A percentile compares a stretch with the other conserved stretches of the same genome.
Evolutionary conservation across 2,888 invertebrate species (phyloP).

Genomic region (Drosophila fulvimacula): DNA sequence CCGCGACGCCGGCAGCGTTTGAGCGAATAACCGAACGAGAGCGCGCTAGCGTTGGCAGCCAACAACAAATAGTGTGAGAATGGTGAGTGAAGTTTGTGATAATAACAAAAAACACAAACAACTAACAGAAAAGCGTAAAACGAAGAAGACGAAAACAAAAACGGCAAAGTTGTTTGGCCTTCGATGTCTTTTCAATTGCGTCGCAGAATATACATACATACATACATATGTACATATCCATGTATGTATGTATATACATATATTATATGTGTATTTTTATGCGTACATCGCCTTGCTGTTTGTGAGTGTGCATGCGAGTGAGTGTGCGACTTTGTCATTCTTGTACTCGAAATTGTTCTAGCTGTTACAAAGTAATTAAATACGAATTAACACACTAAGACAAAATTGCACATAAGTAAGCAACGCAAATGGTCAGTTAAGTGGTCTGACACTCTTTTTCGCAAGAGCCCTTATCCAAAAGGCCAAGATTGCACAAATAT

Average conservation of each 20-base stretch:
- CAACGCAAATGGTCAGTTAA: constrained; percentile 28
- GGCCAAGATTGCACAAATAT: constrained; percentile 23
- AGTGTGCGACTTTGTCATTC: constrained; percentile 23
- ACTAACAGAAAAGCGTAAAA: constrained; percentile 57
- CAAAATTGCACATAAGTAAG: constrained; percentile 6
- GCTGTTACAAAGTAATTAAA: constrained; percentile 38
- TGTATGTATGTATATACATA: constrained; percentile 1
- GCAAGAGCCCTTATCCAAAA: constrained; percentile 1
- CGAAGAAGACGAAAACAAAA: constrained; percentile 49
- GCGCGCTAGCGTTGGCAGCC: constrained; percentile 13
- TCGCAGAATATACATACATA: constrained; percentile 70
- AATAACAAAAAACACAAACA: constrained; percentile 67
- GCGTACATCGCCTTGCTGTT: constrained; percentile 11
- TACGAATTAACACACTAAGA: constrained; percentile 18
- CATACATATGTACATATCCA: neutral
- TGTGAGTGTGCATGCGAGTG: neutral
- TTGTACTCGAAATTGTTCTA: constrained; percentile 36
- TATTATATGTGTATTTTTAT: constrained; percentile 10
- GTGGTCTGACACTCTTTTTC: constrained; percentile 19
- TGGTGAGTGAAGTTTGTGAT: constrained; percentile 69
- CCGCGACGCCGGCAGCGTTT: constrained; percentile 41
- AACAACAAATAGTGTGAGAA: constrained; percentile 32
- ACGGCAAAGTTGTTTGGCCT: constrained; percentile 79
- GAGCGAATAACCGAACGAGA: constrained; percentile 9
- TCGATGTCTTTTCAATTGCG: constrained; percentile 80